Evolutionary conservation across 1,140 invertebrate species (phyloP), one percentile per base, ranked within the genome.

Genomic region (Rhagoletis zephyria): DNA sequence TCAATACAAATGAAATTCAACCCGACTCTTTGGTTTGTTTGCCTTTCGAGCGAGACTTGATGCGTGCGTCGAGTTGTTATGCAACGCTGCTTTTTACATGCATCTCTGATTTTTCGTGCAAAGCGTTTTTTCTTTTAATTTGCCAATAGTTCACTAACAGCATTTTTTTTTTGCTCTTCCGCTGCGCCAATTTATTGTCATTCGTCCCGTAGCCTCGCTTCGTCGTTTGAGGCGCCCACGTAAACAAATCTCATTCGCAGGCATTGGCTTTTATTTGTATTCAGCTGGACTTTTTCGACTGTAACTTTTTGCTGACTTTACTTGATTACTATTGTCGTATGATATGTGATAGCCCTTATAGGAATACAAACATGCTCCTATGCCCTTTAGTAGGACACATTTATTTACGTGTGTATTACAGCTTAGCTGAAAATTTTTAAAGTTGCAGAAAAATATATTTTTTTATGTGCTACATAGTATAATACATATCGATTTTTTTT

Each of bases 131-230:
- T 81, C 74, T n/a, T 81, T 81, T 81, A 81, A 81, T 81, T 81
- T 81, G 42, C 67, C 74, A 81, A 81, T 81, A 81, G 74, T 81
- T 81, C 48, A 81, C 74, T 81, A 81, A 56, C 74, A 81, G 30
- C 30, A 81, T 56, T 56, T 77, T 85, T 85, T 5, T 61, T 14
- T 63, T 56, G 64, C 64, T 67, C 45, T 42, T 2, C 42, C 51
- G 85, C n/a, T 86, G 42, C n/a, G 40, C 4, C 59, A 63, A 86
- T 63, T 86, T 63, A 86, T 86, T 63, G 59, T 86, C 40, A 45
- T 86, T 64, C 42, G 14, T 85, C 45, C 60, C 70, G 9, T 16
- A 5, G 19, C 81, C 12, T 30, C 59, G 4, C n/a, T 30, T 7
- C 30, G 14, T 19, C 48, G 6, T 56, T 10, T n/a, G 9, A 19